Evolutionary conservation across 2,797 vertebrate genomes (phyloP).

Genomic region (Acrocephalus scirpaceus): DNA sequence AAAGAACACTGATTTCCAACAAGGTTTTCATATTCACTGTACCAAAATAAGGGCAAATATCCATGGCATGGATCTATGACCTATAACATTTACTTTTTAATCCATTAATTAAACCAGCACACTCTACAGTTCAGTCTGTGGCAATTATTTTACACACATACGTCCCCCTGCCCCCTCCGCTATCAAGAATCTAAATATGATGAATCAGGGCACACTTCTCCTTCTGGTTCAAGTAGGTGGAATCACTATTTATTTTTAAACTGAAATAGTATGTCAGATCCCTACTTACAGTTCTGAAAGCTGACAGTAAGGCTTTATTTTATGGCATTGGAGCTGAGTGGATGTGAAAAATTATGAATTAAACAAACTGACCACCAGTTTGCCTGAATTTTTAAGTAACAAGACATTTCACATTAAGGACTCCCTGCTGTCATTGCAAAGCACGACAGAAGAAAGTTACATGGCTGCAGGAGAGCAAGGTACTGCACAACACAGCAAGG

Average conservation of each 20-base stretch:
- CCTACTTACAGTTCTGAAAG: background rate
- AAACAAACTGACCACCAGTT: background rate
- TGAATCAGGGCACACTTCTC: background rate
- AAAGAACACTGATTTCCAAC: background rate
- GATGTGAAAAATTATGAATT: background rate
- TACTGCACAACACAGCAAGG: background rate
- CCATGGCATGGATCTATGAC: background rate
- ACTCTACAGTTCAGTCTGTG: background rate
- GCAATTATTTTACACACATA: background rate
- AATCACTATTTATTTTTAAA: constrained; percentile 9
- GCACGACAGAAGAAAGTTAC: background rate
- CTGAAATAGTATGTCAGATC: background rate
- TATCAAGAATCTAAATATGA: background rate
- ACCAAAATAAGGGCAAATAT: background rate
- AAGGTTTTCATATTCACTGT: background rate
- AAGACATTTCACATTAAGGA: background rate
- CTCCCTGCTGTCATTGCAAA: background rate
- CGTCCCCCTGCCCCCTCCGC: too few species aligned
- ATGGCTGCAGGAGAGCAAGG: background rate
- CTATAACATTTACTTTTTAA: background rate
- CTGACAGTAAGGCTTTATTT: background rate
- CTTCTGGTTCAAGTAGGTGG: background rate
- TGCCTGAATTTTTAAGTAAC: background rate
- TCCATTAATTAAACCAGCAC: background rate
- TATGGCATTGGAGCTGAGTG: background rate